A percentile compares a stretch with the other conserved stretches of the same genome.
These are phyloP conservation scores for Tolmerus cingulatus DNA, from an alignment of 2,888 invertebrate genomes.

Conservation along the genomic window DNA sequence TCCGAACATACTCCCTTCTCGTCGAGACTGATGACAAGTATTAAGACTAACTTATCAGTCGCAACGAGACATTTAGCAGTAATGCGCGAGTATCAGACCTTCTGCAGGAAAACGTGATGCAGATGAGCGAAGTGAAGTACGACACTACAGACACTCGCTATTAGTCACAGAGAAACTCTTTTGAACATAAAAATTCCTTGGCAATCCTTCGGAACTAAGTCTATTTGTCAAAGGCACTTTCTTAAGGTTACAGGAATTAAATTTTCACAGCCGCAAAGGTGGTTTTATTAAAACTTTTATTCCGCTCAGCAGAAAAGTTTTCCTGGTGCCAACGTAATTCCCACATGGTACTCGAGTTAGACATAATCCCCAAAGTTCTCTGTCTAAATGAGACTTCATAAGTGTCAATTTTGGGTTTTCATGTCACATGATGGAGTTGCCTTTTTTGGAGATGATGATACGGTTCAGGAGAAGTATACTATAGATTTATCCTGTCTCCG, in stretches of 20 bases:
- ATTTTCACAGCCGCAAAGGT: constrained; percentile 19
- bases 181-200: not conserved
- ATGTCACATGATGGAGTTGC: not conserved
- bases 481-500: not conserved
- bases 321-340: not conserved
- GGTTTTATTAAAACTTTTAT: constrained; percentile 15
- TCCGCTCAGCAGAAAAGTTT: not conserved
- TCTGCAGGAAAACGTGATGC: not conserved
- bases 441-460: not conserved
- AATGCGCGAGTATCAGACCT: not conserved
- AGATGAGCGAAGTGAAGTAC: not conserved
- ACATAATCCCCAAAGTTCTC: not conserved
- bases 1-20: not conserved
- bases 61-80: not conserved
- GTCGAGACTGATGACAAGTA: not conserved
- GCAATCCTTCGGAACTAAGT: not conserved
- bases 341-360: not conserved
- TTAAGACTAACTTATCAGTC: not conserved
- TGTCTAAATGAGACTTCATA: constrained; percentile 25
- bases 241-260: constrained; percentile 2
- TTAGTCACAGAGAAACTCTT: not conserved
- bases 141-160: not conserved
- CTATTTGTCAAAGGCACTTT: not conserved
- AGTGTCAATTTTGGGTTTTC: constrained; percentile 18
- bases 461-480: not conserved